Base-by-base conservation (phyloP, 2,888 invertebrate genomes). In the Parnassius orleans region DNA sequence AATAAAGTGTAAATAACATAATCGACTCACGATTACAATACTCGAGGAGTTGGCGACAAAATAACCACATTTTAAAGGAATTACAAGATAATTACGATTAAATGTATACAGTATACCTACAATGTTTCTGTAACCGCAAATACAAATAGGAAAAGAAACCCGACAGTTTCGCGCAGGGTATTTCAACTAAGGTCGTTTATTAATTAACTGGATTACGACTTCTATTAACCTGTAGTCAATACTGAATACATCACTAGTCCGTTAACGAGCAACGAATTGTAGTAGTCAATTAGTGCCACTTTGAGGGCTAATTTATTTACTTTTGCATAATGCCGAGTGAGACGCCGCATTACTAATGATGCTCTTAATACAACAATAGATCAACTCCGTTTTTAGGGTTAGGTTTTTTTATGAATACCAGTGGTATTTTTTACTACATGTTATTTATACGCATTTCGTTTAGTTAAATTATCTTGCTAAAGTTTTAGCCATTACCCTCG, bases 161-260 rank as follows among this genome's bases (percentile, higher is more conserved):
- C n/a, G n/a, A 19, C n/a, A 55, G 10, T 55, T 56, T 46, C 14
- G 11, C n/a, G 33, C 47, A 14, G 14, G 33, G 11, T 33, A 53
- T 58, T 46, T 52, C 11, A 10, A 41, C 9, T 46, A 11, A 58
- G 44, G 52, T 24, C 46, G 24, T 58, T 46, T 57, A 42, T 57
- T 48, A 42, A 58, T 58, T 52, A 53, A 58, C n/a, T 46, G 24
- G 24, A 43, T 58, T 24, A 44, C 43, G 51, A 44, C 44, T 3
- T 9, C 48, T 43, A 58, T 12, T 7, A 53, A 53, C 46, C 63
- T 61, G 66, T 66, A 67, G 68, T 73, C 72, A 76, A 72, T 75
- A 46, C 44, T 74, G 70, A 79, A 79, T 74, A 76, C 73, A 74
- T 77, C 73, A 76, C 72, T 69, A 70, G 69, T 73, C 68, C 75